Evolutionary conservation across 2,888 invertebrate genomes (phyloP), one percentile per base, ranked within the genome.

Genomic region (Scelioninae gen. 2): DNA sequence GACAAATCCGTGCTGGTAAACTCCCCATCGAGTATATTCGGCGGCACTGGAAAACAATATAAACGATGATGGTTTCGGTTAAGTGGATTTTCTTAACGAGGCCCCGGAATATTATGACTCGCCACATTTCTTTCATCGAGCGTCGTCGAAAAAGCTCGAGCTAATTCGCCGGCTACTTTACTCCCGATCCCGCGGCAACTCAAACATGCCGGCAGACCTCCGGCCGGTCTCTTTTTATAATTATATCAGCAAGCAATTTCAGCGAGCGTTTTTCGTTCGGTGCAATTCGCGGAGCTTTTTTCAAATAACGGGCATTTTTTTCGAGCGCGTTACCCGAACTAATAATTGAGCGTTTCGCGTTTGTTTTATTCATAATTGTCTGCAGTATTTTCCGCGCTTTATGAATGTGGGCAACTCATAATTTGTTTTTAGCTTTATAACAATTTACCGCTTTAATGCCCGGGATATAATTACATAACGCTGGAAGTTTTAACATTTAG

Each of bases 1-100:
- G 89, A 89, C 73, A 90, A 84, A 83, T 91, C 90, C 52, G 89
- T 88, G 81, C 90, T 90, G 55, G 90, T 90, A 73, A 88, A 88
- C 58, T 87, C 86, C 77, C 90, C 90, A 80, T 88, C 87, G 77
- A 82, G 79, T 78, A 91, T 91, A 84, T 90, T 90, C 73, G 91
- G 91, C 16, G 91, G 90, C 64, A 90, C 90, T 90, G 86, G 50
- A 76, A 78, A 73, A 74, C 74, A 69, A 69, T 73, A 68, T 64
- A 69, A 57, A 69, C 61, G 67, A 73, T 65, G 67, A 73, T 58
- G 64, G 64, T 60, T 52, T 22, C 37, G 37, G 39, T 45, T 64
- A 71, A 71, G 71, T 71, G 64, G 71, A 70, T 63, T 63, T 50
- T 50, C 63, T 57, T 70, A 70, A 70, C 70, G 63, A 63, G 61